Percentiles rank a stretch among this genome's conserved stretches.
These are phyloP conservation scores for Caracal caracal DNA, from an alignment of 2,113 vertebrate species.

Conservation along the genomic window DNA sequence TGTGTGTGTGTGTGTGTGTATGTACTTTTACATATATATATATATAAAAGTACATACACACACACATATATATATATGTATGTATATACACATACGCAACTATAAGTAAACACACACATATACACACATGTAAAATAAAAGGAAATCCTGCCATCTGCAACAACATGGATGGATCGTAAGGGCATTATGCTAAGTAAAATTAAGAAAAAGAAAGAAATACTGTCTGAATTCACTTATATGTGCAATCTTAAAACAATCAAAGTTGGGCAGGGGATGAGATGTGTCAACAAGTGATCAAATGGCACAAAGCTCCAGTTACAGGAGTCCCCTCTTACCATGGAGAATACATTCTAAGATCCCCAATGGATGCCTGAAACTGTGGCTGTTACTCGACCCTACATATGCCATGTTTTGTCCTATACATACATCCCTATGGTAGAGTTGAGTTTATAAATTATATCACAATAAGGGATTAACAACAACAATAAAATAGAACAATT, in stretches of 20 bases:
- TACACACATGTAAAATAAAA: too few species aligned
- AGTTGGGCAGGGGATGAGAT: too few species aligned
- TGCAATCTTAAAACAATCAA: too few species aligned
- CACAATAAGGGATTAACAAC: neutral
- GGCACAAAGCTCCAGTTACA: neutral
- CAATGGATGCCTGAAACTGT: neutral
- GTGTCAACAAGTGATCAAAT: neutral
- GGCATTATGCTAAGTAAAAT: neutral
- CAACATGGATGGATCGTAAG: neutral
- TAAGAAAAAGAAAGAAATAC: neutral
- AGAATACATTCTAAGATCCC: neutral
- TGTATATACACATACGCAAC: too few species aligned
- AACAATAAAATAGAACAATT: neutral
- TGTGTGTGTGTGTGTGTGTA: too few species aligned
- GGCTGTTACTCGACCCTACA: neutral
- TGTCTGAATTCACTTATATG: neutral
- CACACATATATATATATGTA: too few species aligned
- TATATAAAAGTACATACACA: too few species aligned
- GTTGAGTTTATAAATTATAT: neutral
- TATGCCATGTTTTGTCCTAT: neutral
- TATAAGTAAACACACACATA: too few species aligned
- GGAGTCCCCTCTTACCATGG: neutral
- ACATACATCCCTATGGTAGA: neutral
- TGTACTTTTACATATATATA: too few species aligned
- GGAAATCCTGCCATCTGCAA: neutral